Evolutionary conservation across 2,797 vertebrate genomes (phyloP).

Genomic region (Lithobates pipiens): DNA sequence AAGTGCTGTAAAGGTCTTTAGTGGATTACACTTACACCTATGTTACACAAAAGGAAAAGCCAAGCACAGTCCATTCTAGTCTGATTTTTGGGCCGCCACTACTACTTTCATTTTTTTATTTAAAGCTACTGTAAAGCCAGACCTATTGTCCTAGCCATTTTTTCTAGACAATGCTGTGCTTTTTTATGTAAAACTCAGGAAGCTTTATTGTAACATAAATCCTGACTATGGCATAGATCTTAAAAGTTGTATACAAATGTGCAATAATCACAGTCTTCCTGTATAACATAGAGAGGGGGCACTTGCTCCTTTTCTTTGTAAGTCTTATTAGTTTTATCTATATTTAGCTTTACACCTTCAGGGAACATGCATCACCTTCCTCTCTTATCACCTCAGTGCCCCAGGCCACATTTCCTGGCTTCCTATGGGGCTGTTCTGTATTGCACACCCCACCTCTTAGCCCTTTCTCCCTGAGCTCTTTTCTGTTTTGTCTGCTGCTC

Average conservation of each 20-base stretch:
- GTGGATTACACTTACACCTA: too few species aligned
- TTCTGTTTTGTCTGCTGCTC: too few species aligned
- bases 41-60: not conserved
- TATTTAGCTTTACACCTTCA: not conserved
- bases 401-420: not conserved
- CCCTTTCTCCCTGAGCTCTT: too few species aligned
- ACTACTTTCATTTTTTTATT: not conserved
- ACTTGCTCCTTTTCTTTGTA: not conserved
- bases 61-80: not conserved
- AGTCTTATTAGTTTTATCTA: not conserved
- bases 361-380: not conserved
- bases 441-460: too few species aligned
- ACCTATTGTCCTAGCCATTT: constrained; percentile 24
- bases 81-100: not conserved
- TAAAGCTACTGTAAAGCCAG: not conserved
- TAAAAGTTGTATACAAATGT: constrained; percentile 1
- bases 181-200: not conserved
- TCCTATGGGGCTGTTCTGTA: not conserved
- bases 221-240: not conserved
- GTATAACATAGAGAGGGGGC: not conserved
- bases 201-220: not conserved
- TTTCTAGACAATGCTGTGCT: not conserved
- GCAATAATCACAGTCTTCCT: not conserved
- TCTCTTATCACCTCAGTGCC: not conserved
- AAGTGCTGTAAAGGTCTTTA: too few species aligned